Evolutionary conservation across 1,140 invertebrate species (phyloP).

Genomic region (Bactericera cockerelli): DNA sequence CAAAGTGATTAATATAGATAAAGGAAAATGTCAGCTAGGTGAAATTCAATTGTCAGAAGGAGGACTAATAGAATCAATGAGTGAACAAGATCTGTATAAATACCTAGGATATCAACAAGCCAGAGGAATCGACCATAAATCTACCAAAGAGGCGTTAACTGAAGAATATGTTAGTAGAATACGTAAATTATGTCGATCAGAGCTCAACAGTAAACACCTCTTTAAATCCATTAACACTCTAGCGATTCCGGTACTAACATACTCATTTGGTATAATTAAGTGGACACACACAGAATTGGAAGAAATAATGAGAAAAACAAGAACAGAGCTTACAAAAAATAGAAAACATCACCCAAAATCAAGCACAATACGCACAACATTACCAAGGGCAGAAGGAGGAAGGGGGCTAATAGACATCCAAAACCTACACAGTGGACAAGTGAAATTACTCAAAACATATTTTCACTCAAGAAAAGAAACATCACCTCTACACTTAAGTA

Average conservation of each 20-base stretch:
- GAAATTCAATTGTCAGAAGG: not conserved
- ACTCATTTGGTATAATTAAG: not conserved
- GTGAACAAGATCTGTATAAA: not conserved
- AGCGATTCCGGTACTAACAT: not conserved
- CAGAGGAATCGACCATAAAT: not conserved
- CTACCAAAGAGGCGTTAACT: not conserved
- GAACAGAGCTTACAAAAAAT: not conserved
- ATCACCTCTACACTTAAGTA: too few species aligned
- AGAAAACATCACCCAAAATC: not conserved
- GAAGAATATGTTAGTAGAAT: not conserved
- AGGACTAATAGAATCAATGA: not conserved
- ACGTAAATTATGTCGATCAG: not conserved
- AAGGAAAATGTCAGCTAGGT: not conserved
- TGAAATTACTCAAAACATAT: too few species aligned
- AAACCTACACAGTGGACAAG: not conserved
- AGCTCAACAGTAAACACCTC: not conserved
- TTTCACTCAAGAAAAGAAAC: too few species aligned
- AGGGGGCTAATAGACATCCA: not conserved
- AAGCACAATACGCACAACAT: not conserved
- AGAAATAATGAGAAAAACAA: not conserved
- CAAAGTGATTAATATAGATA: not conserved
- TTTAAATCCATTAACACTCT: not conserved
- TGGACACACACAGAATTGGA: not conserved
- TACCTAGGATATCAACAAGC: not conserved
- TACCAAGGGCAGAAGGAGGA: not conserved